phyloP scores from a whole-genome alignment of 2,888 invertebrate genomes.

The Miltochrista miniata region DNA sequence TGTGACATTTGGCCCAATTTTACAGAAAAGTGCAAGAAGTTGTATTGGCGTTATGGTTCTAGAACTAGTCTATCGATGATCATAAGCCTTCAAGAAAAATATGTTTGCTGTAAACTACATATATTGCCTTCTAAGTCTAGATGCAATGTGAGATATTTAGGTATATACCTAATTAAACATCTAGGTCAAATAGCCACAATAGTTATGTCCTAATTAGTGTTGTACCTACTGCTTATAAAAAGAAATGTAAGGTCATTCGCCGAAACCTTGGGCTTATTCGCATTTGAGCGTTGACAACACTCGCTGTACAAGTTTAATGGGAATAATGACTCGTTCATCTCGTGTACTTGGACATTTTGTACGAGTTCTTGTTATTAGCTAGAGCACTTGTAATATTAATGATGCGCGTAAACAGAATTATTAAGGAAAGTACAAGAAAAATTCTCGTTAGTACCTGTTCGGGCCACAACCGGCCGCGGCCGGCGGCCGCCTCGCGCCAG shows the following conservation, averaged over 20 bases:
- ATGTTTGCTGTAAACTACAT: no score
- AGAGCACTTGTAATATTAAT: not conserved
- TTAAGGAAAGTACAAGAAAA: not conserved
- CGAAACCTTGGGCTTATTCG: not conserved
- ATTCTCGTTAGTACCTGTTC: no score
- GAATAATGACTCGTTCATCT: constrained; percentile 4
- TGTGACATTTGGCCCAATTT: no score
- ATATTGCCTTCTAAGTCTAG: no score
- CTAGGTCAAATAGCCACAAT: not conserved
- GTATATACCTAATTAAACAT: not conserved
- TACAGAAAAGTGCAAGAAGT: no score
- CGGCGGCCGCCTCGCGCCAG: no score
- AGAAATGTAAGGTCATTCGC: constrained; percentile 4
- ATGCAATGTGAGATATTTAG: not conserved
- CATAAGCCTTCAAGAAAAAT: not conserved
- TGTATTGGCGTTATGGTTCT: no score
- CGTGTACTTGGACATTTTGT: constrained; percentile 2
- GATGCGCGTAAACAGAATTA: not conserved
- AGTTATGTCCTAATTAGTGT: not conserved
- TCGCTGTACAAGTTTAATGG: constrained; percentile 3
- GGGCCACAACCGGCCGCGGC: no score
- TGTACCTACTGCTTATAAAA: not conserved
- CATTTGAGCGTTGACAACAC: not conserved
- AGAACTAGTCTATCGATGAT: no score
- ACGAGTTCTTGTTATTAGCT: constrained; percentile 5